Evolutionary conservation across 30 jellyfish, hydroid and myxozoan species (phyloP).

Genomic region (Cassiopea andromeda): DNA sequence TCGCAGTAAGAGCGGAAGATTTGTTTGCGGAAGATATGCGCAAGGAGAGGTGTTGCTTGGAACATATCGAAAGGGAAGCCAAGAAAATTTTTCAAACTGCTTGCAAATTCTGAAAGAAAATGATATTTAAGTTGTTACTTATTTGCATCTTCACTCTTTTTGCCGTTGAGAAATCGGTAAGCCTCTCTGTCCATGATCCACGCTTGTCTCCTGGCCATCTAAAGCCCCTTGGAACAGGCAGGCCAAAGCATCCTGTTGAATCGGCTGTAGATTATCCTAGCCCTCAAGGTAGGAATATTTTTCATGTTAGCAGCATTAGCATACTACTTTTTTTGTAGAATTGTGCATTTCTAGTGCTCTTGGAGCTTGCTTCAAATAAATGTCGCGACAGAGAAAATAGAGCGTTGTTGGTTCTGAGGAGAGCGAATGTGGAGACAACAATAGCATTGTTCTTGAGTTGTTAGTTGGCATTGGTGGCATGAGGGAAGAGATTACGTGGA

Average conservation of each 20-base stretch:
- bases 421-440: no score
- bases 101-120: not conserved
- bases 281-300: conserved; percentile 56
- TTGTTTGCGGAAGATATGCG: not conserved
- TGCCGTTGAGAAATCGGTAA: not conserved
- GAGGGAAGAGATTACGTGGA: no score
- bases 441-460: no score
- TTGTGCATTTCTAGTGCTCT: no score
- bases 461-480: no score
- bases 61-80: not conserved
- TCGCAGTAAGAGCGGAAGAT: not conserved
- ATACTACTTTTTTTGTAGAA: no score
- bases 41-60: not conserved
- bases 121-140: not conserved
- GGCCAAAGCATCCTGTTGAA: conserved; percentile 75
- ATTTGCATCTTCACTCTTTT: not conserved
- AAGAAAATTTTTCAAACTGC: not conserved
- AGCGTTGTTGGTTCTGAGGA: no score
- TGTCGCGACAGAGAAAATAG: no score
- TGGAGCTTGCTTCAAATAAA: no score
- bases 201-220: conserved; percentile 79
- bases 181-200: conserved; percentile 74
- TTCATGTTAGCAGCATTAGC: no score
- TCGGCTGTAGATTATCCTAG: conserved; percentile 47
- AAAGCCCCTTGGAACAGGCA: conserved; percentile 71